These are phyloP conservation scores for Acestrorhynchus altus DNA, from an alignment of 2,797 vertebrate species.

Conservation along the genomic window DNA sequence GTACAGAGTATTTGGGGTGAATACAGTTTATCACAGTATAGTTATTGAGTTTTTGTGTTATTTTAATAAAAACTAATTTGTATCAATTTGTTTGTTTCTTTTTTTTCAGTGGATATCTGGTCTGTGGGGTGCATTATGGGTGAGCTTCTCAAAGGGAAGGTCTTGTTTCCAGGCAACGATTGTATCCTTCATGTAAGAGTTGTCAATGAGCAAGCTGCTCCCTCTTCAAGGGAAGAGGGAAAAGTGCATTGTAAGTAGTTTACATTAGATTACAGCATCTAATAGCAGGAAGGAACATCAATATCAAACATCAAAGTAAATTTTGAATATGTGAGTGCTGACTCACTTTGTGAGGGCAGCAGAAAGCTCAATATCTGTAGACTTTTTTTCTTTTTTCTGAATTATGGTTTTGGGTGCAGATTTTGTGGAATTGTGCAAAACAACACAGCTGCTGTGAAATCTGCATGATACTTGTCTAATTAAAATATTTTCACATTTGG, in stretches of 20 bases:
- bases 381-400: neutral
- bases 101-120: slow-evolving; percentile 95
- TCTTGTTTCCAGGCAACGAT: slow-evolving; percentile 94
- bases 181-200: slow-evolving; percentile 88
- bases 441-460: no score
- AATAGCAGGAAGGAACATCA: neutral
- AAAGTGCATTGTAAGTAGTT: slow-evolving; percentile 15
- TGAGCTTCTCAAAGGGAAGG: slow-evolving; percentile 95
- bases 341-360: neutral
- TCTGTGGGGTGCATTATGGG: slow-evolving; percentile 99
- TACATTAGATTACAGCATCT: slow-evolving; percentile 39
- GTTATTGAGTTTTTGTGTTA: neutral
- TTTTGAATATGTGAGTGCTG: neutral
- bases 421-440: neutral
- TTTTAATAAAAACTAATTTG: neutral
- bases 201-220: slow-evolving; percentile 40
- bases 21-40: no score
- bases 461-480: neutral
- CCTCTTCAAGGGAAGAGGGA: slow-evolving; percentile 5
- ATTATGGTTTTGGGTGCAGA: neutral
- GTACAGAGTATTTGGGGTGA: no score
- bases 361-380: neutral
- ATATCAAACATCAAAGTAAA: neutral
- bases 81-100: neutral
- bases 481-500: no score